Evolutionary conservation across 2,113 vertebrate genomes (phyloP), one percentile per base, ranked within the genome.

Genomic region (Daubentonia madagascariensis): DNA sequence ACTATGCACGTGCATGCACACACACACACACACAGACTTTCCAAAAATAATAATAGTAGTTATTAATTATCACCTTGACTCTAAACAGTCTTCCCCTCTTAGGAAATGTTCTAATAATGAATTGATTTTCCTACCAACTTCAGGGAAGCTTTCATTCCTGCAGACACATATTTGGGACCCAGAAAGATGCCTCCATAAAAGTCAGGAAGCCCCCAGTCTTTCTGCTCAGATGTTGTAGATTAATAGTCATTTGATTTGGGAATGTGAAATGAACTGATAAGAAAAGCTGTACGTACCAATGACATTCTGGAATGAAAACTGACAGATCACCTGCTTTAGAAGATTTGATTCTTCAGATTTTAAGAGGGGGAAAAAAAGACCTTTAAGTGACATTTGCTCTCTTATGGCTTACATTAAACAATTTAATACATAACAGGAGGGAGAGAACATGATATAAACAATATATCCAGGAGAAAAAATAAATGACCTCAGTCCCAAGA

Each of bases 391-490:
- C 98, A 96, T 97, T 85, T 96, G 85, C 91, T 97, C 94, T 98
- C 87, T 96, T 92, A 96, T 96, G 97, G 97, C 96, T 97, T 98
- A 97, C 95, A 96, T 98, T 98, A 98, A 98, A 98, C 97, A 97
- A 97, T 97, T 97, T 98, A 98, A 98, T 98, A 98, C 94, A 97
- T 96, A 98, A 98, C 98, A 96, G 84, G 96, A 98, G 96, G 94
- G 92, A 98, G 94, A 97, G 98, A 97, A 98, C 98, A 95, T 97
- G 98, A 97, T 98, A 98, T 98, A 98, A 98, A 97, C 98, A 98
- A 96, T 98, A 98, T 97, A 97, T 98, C 95, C 37, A 96, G 93
- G 91, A 98, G 95, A 96, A 97, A 96, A 97, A 98, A 97, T 96
- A 98, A 98, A 97, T 16, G 95, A 97, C 85, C 96, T 98, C 98